These are phyloP conservation scores for Megalonaias nervosa DNA, from an alignment of 1,140 invertebrate species.

Conservation along the genomic window DNA sequence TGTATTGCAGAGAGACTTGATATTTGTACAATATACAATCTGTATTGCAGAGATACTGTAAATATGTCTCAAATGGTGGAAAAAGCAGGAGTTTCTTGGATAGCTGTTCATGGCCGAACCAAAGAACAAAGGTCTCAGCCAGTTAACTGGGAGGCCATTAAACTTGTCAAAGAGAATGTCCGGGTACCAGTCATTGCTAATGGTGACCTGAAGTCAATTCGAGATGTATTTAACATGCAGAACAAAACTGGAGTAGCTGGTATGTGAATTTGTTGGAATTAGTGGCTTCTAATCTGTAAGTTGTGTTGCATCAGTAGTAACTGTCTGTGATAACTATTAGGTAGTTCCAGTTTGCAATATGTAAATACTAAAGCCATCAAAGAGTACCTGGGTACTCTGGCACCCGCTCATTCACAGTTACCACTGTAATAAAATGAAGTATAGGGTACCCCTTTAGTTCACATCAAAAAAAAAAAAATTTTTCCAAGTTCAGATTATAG, in stretches of 20 bases:
- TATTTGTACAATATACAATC: too few relatives aligned
- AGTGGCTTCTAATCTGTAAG: neutral
- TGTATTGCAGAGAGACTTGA: too few relatives aligned
- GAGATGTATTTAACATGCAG: conserved; percentile 80
- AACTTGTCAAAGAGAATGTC: conserved; percentile 81
- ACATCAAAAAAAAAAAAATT: too few relatives aligned
- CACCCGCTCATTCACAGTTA: too few relatives aligned
- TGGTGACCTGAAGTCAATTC: conserved; percentile 85
- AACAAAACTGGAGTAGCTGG: conserved; percentile 83
- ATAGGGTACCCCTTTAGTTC: too few relatives aligned
- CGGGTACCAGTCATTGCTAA: conserved; percentile 91
- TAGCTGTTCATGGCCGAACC: conserved; percentile 93
- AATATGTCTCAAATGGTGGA: conserved; percentile 86
- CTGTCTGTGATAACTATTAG: neutral
- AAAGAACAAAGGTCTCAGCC: conserved; percentile 84
- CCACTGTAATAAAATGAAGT: too few relatives aligned
- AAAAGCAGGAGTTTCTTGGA: conserved; percentile 87
- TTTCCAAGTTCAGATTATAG: too few relatives aligned
- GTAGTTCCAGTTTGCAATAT: neutral
- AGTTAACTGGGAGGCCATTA: conserved; percentile 83
- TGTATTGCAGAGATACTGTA: conserved; percentile 74
- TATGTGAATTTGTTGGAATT: conserved; percentile 61
- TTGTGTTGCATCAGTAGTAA: neutral
- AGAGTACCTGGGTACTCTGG: too few relatives aligned
- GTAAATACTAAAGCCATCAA: neutral